Conservation (phyloP, 2,113 vertebrate genomes). For the Gasterosteus aculeatus region DNA sequence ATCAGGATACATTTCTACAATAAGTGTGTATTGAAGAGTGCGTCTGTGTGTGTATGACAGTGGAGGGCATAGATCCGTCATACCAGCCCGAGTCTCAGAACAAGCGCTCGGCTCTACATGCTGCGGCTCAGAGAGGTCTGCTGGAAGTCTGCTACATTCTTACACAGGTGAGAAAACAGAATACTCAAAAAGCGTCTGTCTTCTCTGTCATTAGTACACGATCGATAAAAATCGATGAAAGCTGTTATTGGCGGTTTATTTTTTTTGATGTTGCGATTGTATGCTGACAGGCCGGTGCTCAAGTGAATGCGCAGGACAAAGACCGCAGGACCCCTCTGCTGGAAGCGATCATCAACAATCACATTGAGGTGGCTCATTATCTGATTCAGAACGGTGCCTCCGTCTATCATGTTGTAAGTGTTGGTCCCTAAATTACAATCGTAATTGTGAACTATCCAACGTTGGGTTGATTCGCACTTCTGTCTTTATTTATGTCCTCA, state of each 20-base stretch:
- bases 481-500: constrained; percentile 43
- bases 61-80: constrained; percentile 91
- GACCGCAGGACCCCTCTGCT: constrained; percentile 87
- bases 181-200: neutral
- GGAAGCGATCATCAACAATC: constrained; percentile 89
- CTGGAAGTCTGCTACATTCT: constrained; percentile 91
- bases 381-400: constrained; percentile 87
- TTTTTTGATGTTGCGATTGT: neutral
- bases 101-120: constrained; percentile 88
- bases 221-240: neutral
- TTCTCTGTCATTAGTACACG: neutral
- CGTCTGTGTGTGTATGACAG: constrained; percentile 64
- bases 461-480: neutral
- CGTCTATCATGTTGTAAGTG: constrained; percentile 86
- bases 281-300: constrained; percentile 86
- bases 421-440: neutral
- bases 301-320: constrained; percentile 89
- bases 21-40: neutral
- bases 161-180: constrained; percentile 81
- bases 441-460: neutral
- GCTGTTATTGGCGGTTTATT: neutral
- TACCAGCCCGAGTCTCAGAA: constrained; percentile 91
- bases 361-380: constrained; percentile 86
- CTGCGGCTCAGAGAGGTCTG: constrained; percentile 88
- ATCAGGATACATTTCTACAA: neutral